These are phyloP conservation scores for Allobates femoralis DNA, from an alignment of 2,797 vertebrate species.

Conservation along the genomic window DNA sequence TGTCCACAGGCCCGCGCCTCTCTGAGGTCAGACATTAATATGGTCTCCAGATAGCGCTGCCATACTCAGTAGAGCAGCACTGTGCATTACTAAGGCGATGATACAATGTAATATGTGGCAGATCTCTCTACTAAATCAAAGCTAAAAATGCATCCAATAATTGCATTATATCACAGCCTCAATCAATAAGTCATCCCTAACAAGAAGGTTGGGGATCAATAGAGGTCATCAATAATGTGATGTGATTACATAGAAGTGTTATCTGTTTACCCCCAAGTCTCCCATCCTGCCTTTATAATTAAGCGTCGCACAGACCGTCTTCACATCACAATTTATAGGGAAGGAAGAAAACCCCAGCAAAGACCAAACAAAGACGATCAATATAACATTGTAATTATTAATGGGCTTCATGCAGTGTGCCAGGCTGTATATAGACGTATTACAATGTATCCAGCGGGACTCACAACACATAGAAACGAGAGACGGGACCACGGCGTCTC, in stretches of 20 bases:
- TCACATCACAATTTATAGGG: not conserved
- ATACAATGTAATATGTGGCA: not conserved
- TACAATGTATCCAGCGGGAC: too few relatives aligned
- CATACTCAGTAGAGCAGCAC: not conserved
- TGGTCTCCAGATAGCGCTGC: not conserved
- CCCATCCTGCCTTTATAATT: not conserved
- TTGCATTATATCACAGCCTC: not conserved
- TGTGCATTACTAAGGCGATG: not conserved
- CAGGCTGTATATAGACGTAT: too few relatives aligned
- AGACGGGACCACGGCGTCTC: too few relatives aligned
- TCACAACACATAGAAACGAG: too few relatives aligned
- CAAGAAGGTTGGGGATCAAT: not conserved
- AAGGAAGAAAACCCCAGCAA: too few relatives aligned
- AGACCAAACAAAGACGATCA: too few relatives aligned
- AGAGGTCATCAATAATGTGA: constrained; percentile 1
- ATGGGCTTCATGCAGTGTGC: too few relatives aligned
- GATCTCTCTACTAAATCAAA: not conserved
- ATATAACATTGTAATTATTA: too few relatives aligned
- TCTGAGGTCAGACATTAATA: not conserved
- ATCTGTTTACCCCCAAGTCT: not conserved
- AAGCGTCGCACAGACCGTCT: not conserved
- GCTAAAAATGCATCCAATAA: not conserved
- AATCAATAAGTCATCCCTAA: not conserved
- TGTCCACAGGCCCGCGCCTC: too few relatives aligned
- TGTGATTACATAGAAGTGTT: not conserved